Conservation (phyloP, 1,140 invertebrate species). For the Lepeophtheirus salmonis region DNA sequence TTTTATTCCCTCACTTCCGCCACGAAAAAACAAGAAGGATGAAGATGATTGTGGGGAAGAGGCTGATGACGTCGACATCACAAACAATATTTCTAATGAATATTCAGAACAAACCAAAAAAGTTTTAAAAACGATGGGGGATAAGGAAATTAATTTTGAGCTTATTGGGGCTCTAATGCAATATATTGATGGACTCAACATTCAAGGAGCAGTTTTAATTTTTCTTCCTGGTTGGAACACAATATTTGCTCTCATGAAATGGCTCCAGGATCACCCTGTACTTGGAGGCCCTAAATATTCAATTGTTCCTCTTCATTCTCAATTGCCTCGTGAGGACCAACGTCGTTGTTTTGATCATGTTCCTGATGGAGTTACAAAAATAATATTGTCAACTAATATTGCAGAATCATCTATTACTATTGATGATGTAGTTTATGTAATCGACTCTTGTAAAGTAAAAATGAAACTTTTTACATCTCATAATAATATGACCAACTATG, state of each 20-base stretch:
- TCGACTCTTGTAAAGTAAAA: constrained; percentile 85
- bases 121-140: constrained; percentile 53
- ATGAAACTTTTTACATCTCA: constrained; percentile 87
- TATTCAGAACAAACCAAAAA: constrained; percentile 39
- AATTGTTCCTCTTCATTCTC: constrained; percentile 70
- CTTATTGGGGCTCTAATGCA: constrained; percentile 58
- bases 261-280: constrained; percentile 49
- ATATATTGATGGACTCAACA: constrained; percentile 49
- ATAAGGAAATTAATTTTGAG: constrained; percentile 80
- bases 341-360: constrained; percentile 63
- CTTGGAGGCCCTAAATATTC: constrained; percentile 43
- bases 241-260: constrained; percentile 74
- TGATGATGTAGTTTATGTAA: constrained; percentile 86
- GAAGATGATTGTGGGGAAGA: constrained; percentile 44
- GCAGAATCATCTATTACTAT: constrained; percentile 90
- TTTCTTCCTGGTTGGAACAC: constrained; percentile 88
- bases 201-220: constrained; percentile 64
- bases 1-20: constrained; percentile 48
- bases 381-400: constrained; percentile 76
- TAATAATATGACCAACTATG: constrained; percentile 86
- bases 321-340: constrained; percentile 72
- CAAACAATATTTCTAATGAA: constrained; percentile 22
- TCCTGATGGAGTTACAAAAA: constrained; percentile 48
- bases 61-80: constrained; percentile 37
- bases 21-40: constrained; percentile 27